Base-by-base conservation (phyloP, 2,888 invertebrate genomes). In the Myopa testacea region DNA sequence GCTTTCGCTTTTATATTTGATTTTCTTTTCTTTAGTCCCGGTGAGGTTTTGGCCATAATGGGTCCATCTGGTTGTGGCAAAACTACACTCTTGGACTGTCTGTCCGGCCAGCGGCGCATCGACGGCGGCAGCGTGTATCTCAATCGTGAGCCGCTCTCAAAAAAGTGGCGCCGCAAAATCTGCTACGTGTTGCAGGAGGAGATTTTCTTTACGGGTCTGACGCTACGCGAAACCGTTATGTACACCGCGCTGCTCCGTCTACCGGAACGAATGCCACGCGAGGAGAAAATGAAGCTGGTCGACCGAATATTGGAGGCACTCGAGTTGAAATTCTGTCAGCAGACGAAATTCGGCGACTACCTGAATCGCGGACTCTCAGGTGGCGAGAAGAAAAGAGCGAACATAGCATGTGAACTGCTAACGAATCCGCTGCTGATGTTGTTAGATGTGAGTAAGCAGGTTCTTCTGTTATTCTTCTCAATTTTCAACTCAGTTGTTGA, bases 141-240 rank as follows among this genome's bases (percentile, higher is more conserved):
- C 77, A 93, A 93, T 86, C 92, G 93, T 34, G 92, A 92, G 83
- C 89, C 91, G 40, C 88, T 94, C 81, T 92, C 92, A 82, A 94
- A 94, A 85, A 89, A 93, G 82, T 93, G 93, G 91, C 93, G 94
- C 82, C 90, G 95, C 81, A 92, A 93, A 86, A 94, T 95, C 83
- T 94, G 94, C 85, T 95, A 95, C 88, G 95, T 95, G 68, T 91
- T 95, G 79, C 95, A 95, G 87, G 94, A 95, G 86, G 95, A 95
- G 86, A 92, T 95, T 79, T 95, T 95, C 90, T 94, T 95, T 86
- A 92, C 95, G 73, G 94, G 94, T 85, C 91, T 95, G 83, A 95
- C 95, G 3, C 90, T 95, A 78, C 90, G 93, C 82, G 94, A 95
- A 89, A 95, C 95, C 5, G 90, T 95, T 81, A 93, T 93, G 86